Conservation (phyloP, 2,797 vertebrate species). For the Bradypodion pumilum region DNA sequence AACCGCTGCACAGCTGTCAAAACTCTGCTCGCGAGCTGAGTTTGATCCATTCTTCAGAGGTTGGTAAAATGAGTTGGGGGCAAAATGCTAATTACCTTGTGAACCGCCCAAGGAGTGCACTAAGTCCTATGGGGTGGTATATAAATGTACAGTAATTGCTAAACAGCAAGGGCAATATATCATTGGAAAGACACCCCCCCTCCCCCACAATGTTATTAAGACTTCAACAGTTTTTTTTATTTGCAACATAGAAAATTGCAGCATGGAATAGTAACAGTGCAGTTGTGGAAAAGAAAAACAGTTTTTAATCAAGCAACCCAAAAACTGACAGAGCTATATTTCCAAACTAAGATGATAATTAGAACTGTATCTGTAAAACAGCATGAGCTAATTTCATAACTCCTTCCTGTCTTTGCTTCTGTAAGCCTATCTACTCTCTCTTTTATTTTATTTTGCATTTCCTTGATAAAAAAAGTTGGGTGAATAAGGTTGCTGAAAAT, state of each 20-base stretch:
- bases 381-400: conserved; percentile 21
- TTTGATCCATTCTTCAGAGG: too few relatives aligned
- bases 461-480: background rate
- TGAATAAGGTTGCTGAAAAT: conserved; percentile 8
- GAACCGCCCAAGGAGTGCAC: too few relatives aligned
- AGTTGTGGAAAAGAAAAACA: background rate
- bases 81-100: too few relatives aligned
- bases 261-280: background rate
- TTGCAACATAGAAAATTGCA: background rate
- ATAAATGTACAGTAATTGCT: too few relatives aligned
- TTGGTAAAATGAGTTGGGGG: too few relatives aligned
- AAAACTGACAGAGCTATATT: background rate
- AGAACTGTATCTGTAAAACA: background rate
- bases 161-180: background rate
- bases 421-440: background rate
- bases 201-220: background rate
- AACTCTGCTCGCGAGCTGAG: too few relatives aligned
- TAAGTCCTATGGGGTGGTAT: too few relatives aligned
- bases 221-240: background rate
- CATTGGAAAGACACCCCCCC: background rate
- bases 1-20: too few relatives aligned
- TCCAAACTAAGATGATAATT: background rate
- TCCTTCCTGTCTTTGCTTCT: fast-evolving
- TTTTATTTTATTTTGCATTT: background rate
- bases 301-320: background rate